Evolutionary conservation across 2,113 vertebrate species (phyloP).

Genomic region (Varanus salvator): DNA sequence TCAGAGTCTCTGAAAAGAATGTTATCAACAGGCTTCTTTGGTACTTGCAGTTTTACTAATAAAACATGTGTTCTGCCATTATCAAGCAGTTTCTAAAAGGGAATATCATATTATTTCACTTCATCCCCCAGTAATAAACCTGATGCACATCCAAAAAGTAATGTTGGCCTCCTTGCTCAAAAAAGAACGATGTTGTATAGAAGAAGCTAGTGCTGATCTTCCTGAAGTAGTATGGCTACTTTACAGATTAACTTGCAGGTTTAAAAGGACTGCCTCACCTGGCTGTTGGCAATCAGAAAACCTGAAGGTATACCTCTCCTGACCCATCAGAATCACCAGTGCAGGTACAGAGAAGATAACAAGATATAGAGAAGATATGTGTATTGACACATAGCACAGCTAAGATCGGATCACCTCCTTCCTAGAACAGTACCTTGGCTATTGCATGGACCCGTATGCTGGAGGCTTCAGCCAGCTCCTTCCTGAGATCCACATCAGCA

Average conservation of each 20-base stretch:
- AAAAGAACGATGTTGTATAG: neutral
- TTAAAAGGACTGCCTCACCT: neutral
- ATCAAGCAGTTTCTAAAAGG: neutral
- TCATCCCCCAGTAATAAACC: neutral
- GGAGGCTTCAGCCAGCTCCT: conserved; percentile 88
- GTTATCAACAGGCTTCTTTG: neutral
- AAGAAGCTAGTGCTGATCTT: neutral
- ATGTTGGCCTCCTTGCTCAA: too few species aligned
- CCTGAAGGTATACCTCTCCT: neutral
- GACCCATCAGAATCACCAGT: neutral
- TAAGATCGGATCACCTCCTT: neutral
- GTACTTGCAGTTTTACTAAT: neutral
- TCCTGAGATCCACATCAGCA: conserved; percentile 77
- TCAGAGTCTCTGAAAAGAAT: neutral
- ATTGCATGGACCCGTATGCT: conserved; percentile 90
- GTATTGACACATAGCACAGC: neutral
- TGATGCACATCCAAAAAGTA: neutral
- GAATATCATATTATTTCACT: neutral
- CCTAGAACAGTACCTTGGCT: conserved; percentile 85
- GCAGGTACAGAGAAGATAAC: neutral
- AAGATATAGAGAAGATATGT: too few species aligned
- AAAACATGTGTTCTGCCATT: neutral
- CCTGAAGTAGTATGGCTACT: neutral
- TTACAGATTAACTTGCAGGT: neutral
- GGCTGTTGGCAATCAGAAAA: neutral